These are phyloP conservation scores for Entomyzon cyanotis DNA, from an alignment of 2,113 vertebrate genomes.

Conservation along the genomic window DNA sequence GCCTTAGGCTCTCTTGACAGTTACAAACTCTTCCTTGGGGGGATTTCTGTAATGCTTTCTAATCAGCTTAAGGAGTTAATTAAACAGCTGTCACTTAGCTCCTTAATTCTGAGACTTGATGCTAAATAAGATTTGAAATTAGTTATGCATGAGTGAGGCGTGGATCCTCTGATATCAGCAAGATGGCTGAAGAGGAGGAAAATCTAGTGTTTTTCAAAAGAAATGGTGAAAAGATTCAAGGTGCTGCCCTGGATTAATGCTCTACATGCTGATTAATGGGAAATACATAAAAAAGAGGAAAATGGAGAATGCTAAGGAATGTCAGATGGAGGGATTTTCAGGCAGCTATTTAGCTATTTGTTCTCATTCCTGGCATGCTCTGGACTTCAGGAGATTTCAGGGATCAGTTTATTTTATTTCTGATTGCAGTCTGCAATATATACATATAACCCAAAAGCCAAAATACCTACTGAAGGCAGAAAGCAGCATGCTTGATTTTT, in stretches of 20 bases:
- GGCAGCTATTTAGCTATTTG: not conserved
- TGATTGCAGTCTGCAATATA: not conserved
- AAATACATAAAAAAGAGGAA: not conserved
- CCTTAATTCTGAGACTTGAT: slow-evolving; percentile 72
- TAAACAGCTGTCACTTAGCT: slow-evolving; percentile 79
- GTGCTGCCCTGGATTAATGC: not conserved
- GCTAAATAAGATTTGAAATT: slow-evolving; percentile 73
- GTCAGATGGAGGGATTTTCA: not conserved
- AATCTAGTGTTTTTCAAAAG: not conserved
- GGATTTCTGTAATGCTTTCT: slow-evolving; percentile 69
- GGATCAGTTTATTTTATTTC: not conserved
- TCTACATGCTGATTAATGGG: not conserved
- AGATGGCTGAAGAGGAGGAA: not conserved
- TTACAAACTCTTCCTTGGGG: slow-evolving; percentile 66
- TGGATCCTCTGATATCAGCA: not conserved
- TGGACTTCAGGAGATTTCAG: not conserved
- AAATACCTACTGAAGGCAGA: not conserved
- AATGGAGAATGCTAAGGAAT: not conserved
- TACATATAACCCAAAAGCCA: not conserved
- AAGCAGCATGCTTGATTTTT: not conserved
- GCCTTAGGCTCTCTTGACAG: slow-evolving; percentile 55
- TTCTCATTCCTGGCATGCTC: not conserved
- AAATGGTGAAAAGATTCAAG: not conserved
- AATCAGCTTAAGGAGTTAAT: slow-evolving; percentile 82
- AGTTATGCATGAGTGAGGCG: slow-evolving; percentile 43